Percentiles rank a stretch among this genome's conserved stretches.
Conservation (phyloP, 1,140 invertebrate genomes). For the Trypoxylus dichotomus region DNA sequence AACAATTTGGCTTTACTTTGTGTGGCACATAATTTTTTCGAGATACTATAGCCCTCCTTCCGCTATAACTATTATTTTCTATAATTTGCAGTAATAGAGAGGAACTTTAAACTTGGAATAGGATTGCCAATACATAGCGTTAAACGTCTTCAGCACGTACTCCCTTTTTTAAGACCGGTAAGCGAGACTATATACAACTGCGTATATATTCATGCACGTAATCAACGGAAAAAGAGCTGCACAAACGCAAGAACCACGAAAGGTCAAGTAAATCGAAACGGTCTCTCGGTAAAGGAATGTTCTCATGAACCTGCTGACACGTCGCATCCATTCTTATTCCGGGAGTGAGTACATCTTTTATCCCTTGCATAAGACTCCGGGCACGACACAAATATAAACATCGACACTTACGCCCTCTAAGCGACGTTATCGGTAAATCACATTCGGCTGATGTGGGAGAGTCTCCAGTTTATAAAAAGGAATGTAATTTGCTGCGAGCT, state of each 20-base stretch:
- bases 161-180: not conserved
- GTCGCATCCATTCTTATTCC: slow-evolving; percentile 8
- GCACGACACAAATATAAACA: slow-evolving; percentile 15
- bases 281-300: slow-evolving; percentile 21
- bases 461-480: not conserved
- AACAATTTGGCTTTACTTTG: no score
- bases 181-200: not conserved
- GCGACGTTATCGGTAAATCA: slow-evolving; percentile 7
- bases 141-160: not conserved
- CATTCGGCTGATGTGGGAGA: not conserved
- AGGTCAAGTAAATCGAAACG: slow-evolving; percentile 18
- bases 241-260: not conserved
- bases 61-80: no score
- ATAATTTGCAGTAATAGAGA: no score
- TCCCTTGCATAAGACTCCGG: slow-evolving; percentile 13
- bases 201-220: not conserved
- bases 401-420: slow-evolving; percentile 2
- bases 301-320: slow-evolving; percentile 24
- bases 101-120: no score
- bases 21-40: no score
- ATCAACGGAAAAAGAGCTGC: not conserved
- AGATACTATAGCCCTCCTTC: no score
- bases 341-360: slow-evolving; percentile 20
- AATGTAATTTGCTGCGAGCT: slow-evolving; percentile 4
- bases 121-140: no score